A percentile compares a stretch with the other conserved stretches of the same genome.
Evolutionary conservation across 2,113 vertebrate species (phyloP).

Genomic region (Peromyscus californicus): DNA sequence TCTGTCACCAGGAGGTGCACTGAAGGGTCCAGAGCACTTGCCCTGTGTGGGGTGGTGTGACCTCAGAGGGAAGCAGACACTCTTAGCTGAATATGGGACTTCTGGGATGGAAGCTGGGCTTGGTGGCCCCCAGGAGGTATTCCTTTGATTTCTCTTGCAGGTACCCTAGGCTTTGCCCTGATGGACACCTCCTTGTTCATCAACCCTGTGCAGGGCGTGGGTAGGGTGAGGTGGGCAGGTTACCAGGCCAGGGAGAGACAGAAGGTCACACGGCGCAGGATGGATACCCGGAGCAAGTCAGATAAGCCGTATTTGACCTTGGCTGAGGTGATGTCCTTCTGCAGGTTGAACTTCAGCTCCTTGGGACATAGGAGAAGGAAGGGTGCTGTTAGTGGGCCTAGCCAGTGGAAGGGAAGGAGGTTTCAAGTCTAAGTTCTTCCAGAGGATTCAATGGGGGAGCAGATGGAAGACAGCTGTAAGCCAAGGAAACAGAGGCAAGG

Average conservation of each 20-base stretch:
- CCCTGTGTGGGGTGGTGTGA: neutral
- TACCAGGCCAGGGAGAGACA: conserved; percentile 80
- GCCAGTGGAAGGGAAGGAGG: neutral
- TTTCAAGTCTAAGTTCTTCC: neutral
- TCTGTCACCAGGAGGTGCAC: neutral
- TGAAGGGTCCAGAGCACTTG: neutral
- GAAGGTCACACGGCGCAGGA: conserved; percentile 70
- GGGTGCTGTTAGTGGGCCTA: neutral
- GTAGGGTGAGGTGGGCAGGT: neutral
- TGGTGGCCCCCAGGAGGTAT: neutral
- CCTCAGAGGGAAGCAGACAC: neutral
- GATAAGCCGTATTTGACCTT: conserved; percentile 60
- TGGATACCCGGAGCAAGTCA: conserved; percentile 73
- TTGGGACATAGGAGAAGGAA: conserved; percentile 72
- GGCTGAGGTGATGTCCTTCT: conserved; percentile 87
- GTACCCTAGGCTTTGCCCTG: neutral
- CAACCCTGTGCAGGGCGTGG: neutral
- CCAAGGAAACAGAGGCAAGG: neutral
- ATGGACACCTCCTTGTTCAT: neutral
- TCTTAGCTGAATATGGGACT: neutral
- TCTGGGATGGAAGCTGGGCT: neutral
- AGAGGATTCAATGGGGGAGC: neutral
- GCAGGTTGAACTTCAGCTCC: conserved; percentile 90
- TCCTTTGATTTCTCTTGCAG: neutral
- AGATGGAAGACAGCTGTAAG: neutral